Evolutionary conservation across 2,797 vertebrate genomes (phyloP), one percentile per base, ranked within the genome.

Genomic region (Pangasius larnaudii): DNA sequence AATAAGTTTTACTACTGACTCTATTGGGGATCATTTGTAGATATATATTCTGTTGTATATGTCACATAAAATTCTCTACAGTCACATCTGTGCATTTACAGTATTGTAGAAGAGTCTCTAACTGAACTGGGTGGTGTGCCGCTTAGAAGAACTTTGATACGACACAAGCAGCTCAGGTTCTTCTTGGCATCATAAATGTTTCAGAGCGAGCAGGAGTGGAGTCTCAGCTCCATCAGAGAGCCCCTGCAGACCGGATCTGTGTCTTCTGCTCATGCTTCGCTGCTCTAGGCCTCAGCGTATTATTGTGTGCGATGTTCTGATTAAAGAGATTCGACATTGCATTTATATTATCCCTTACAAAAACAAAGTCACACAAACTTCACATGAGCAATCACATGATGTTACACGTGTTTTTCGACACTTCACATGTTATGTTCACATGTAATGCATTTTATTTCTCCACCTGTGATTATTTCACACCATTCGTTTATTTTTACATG

Each of bases 181-280:
- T 94, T 91, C 93, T 92, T 92, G 91, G 91, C 91, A 90, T 96
- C 94, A 96, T 96, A 93, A 96, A 96, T 95, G 94, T 96, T 96
- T 96, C 92, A 96, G 90, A 91, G 88, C 95, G 92, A 95, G 91
- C 89, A 92, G 67, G 46, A 77, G 80, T 61, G 69, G 92, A 94
- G 93, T 93, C 92, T 91, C 92, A 91, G 92, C 92, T 80, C 92
- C 63, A 92, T n/a, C 67, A 69, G 49, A 65, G 84, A 89, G 86
- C 63, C 71, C 36, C 85, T 51, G 71, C 79, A 89, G 63, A 93
- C 86, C 63, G 92, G 95, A 95, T 95, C 94, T 90, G 90, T 95
- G 95, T 96, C 79, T 46, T 87, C n/a, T 33, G 36, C 39, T 86
- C 2, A 65, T 69, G 71, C 71, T 65, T 87, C 80, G 51, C 77